phyloP scores from a whole-genome alignment of 1,140 invertebrate species.

The Drosophila rhopaloa region DNA sequence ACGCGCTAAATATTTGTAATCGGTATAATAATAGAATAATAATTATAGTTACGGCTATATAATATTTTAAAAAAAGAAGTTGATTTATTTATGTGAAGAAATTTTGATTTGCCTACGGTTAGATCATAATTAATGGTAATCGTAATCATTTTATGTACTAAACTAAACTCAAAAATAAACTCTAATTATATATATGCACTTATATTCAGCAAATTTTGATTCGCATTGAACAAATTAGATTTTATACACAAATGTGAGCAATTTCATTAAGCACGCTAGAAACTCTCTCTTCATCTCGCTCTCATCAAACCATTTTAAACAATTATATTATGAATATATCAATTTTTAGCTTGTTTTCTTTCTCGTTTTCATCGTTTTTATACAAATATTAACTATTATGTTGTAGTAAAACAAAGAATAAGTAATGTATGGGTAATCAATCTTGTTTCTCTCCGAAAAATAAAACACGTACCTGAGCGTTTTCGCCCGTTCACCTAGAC shows the following conservation, averaged over 20 bases:
- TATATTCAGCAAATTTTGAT: conserved; percentile 83
- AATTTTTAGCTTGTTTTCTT: conserved; percentile 39
- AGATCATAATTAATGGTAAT: conserved; percentile 42
- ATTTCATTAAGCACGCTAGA: conserved; percentile 65
- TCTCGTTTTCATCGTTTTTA: conserved; percentile 39
- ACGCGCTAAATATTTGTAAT: conserved; percentile 52
- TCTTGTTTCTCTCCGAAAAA: conserved; percentile 87
- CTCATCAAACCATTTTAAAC: conserved; percentile 53
- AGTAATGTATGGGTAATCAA: conserved; percentile 85
- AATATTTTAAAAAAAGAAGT: conserved; percentile 58
- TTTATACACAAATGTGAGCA: conserved; percentile 68
- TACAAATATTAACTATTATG: conserved; percentile 78
- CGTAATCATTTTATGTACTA: conserved; percentile 59
- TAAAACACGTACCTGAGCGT: conserved; percentile 85
- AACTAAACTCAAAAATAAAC: conserved; percentile 57
- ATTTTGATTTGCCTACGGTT: conserved; percentile 72
- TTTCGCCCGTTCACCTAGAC: conserved; percentile 57
- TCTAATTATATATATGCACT: conserved; percentile 73
- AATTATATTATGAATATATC: conserved; percentile 65
- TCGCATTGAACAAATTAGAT: conserved; percentile 68
- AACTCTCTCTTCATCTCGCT: conserved; percentile 16
- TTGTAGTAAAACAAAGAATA: conserved; percentile 81
- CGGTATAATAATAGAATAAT: conserved; percentile 42
- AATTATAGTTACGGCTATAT: conserved; percentile 53
- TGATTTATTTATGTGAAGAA: conserved; percentile 47